phyloP scores from a whole-genome alignment of 2,888 invertebrate genomes.

The Agrochola macilenta region DNA sequence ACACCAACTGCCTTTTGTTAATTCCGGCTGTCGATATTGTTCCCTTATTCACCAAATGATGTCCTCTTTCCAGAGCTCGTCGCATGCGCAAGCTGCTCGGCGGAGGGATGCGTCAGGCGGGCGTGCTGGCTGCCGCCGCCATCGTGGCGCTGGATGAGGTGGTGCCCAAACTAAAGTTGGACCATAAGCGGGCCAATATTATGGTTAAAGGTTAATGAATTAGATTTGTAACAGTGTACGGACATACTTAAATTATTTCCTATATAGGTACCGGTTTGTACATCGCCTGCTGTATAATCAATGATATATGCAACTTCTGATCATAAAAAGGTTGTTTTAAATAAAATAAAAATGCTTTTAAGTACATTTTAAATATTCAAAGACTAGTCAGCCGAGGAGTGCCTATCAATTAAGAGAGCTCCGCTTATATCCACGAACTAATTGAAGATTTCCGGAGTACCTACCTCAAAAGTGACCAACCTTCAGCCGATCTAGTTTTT shows the following conservation, averaged over 20 bases:
- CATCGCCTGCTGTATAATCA: background rate
- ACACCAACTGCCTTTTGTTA: background rate
- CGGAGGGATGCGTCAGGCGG: slow-evolving; percentile 98
- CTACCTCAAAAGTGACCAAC: background rate
- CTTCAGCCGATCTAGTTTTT: too few relatives aligned
- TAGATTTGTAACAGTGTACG: background rate
- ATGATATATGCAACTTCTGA: background rate
- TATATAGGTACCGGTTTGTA: background rate
- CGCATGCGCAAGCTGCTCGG: slow-evolving; percentile 96
- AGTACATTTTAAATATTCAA: background rate
- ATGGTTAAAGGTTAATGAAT: slow-evolving; percentile 92
- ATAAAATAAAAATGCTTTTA: background rate
- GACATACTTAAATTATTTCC: background rate
- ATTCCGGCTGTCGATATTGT: background rate
- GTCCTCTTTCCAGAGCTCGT: slow-evolving; percentile 91
- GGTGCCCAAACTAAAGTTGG: slow-evolving; percentile 92
- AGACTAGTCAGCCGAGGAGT: background rate
- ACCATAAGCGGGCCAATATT: slow-evolving; percentile 93
- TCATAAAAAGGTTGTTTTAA: background rate
- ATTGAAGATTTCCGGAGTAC: background rate
- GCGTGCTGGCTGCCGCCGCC: slow-evolving; percentile 97
- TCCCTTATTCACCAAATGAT: background rate
- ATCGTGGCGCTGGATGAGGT: slow-evolving; percentile 95
- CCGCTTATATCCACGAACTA: background rate
- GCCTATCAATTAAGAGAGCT: background rate